Conservation (phyloP, 2,888 invertebrate genomes). For the Boloria selene region DNA sequence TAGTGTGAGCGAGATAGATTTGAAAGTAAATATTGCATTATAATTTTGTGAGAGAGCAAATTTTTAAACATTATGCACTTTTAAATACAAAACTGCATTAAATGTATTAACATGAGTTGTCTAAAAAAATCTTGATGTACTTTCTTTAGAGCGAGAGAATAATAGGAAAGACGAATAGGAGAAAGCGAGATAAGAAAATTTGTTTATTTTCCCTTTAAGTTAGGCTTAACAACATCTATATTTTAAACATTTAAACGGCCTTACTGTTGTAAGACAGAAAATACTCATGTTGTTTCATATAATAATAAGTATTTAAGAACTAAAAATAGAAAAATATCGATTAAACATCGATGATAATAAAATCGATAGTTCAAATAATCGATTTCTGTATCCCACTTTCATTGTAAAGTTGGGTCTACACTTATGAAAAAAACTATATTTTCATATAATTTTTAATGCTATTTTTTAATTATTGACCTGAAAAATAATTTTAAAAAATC, state of each 20-base stretch:
- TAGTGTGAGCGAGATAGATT: no score
- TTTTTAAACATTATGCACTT: no score
- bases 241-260: slow-evolving; percentile 22
- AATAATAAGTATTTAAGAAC: slow-evolving; percentile 29
- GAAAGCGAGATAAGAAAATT: background rate
- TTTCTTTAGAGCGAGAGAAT: slow-evolving; percentile 1
- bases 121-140: no score
- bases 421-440: no score
- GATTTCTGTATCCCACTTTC: background rate
- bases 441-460: no score
- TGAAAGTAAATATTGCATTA: no score
- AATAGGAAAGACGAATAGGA: background rate
- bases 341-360: background rate
- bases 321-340: slow-evolving; percentile 9
- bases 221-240: slow-evolving; percentile 2
- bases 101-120: no score
- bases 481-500: no score
- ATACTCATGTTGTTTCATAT: slow-evolving; percentile 63
- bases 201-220: background rate
- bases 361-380: slow-evolving; percentile 1
- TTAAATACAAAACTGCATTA: no score
- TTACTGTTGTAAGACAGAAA: slow-evolving; percentile 37
- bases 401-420: no score
- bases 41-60: no score
- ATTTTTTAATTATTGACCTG: no score